Evolutionary conservation across 1,140 invertebrate genomes (phyloP).

Genomic region (Amphibalanus amphitrite): DNA sequence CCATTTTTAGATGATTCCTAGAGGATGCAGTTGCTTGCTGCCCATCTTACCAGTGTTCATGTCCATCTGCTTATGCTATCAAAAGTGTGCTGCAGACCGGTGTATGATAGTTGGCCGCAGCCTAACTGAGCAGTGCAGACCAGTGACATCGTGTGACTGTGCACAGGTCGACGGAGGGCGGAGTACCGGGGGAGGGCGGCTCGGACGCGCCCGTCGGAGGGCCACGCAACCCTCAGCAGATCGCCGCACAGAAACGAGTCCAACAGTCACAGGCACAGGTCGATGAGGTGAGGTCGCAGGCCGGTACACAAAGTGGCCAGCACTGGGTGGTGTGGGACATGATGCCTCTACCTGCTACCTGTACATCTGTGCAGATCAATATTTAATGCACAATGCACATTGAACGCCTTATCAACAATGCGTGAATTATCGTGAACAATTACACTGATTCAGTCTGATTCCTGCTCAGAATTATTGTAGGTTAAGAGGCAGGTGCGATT

Average conservation of each 20-base stretch:
- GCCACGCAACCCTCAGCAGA: slow-evolving; percentile 59
- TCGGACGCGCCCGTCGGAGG: slow-evolving; percentile 18
- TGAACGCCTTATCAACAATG: too few relatives aligned
- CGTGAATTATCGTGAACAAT: too few relatives aligned
- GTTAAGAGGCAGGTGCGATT: too few relatives aligned
- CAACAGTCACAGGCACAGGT: slow-evolving; percentile 98
- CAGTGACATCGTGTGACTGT: background rate
- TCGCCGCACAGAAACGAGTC: slow-evolving; percentile 75
- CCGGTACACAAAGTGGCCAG: too few relatives aligned
- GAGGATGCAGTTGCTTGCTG: background rate
- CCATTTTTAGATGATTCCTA: background rate
- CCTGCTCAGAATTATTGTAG: too few relatives aligned
- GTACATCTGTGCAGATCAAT: too few relatives aligned
- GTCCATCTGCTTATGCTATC: too few relatives aligned
- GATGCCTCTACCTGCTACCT: too few relatives aligned
- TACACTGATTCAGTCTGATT: too few relatives aligned
- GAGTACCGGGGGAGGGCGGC: background rate
- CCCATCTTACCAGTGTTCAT: background rate
- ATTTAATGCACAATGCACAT: too few relatives aligned
- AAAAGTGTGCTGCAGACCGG: background rate
- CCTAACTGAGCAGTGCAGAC: too few relatives aligned
- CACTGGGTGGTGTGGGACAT: too few relatives aligned
- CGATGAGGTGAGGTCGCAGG: slow-evolving; percentile 56
- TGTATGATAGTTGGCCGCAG: background rate
- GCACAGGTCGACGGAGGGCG: background rate